Base-by-base conservation (phyloP, 1,140 invertebrate species). In the Leptinotarsa undecemlineata region DNA sequence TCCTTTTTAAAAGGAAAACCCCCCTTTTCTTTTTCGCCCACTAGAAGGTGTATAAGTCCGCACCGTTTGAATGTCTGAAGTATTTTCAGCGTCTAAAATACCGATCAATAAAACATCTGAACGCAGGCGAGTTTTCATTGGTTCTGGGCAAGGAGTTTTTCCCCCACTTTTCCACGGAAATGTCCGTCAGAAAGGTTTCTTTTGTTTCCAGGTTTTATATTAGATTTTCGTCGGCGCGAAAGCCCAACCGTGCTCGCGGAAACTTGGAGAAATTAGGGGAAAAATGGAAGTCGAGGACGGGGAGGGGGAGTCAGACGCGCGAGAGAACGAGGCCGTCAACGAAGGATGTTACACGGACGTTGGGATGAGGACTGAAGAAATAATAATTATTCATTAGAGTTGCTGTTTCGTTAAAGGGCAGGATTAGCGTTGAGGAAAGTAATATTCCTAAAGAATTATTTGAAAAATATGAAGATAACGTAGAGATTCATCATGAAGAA, bases 131-230 rank as follows among this genome's bases (percentile, higher is more conserved):
- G 79, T 78, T 81, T 81, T 76, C 78, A 81, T 81, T 81, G 79
- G 79, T 81, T 77, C 76, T 71, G 76, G 63, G 64, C 78, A 81
- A 81, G 78, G 76, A 81, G 79, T 81, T 81, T 81, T 81, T 81
- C 79, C 79, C 79, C 79, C 64, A 79, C 79, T 81, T 81, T 81
- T 81, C 74, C 78, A 70, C 78, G 79, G 79, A 81, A 81, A 81
- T 81, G 79, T 81, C 79, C 79, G 79, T 81, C 79, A 81, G 78
- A 81, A 79, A 76, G 78, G 74, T 79, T 81, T 81, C 79, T 81
- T 81, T 81, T 81, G 79, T 81, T 81, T 76, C 79, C 79, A 79
- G 76, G 79, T 81, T 81, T 81, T 81, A 81, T 79, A 79, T 81
- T 79, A 79, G 79, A 79, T 79, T 77, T 80, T 75, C 72, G 71